Percentiles rank a stretch among this genome's conserved stretches.
phyloP scores from a whole-genome alignment of 1,140 invertebrate species.

The Dinoponera quadriceps region DNA sequence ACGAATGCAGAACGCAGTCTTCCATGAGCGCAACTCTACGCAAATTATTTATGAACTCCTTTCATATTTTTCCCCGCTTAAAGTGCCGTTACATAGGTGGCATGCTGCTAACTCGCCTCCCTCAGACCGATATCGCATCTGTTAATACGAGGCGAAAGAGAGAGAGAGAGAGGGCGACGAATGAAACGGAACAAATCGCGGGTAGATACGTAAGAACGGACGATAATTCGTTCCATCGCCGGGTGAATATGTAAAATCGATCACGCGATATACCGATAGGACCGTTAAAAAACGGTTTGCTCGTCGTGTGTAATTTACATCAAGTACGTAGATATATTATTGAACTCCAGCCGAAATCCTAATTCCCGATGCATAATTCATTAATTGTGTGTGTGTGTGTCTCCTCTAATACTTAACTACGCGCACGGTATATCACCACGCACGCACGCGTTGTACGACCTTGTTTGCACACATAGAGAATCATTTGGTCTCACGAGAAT shows the following conservation, averaged over 20 bases:
- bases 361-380: constrained; percentile 10
- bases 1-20: constrained; percentile 59
- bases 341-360: too few species aligned
- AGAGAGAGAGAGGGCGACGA: not conserved
- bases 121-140: constrained; percentile 9
- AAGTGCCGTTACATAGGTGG: constrained; percentile 54
- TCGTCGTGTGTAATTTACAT: not conserved
- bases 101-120: constrained; percentile 22
- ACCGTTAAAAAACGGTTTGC: too few species aligned
- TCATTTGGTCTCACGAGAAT: constrained; percentile 40
- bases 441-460: not conserved
- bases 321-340: not conserved
- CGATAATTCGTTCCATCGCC: too few species aligned
- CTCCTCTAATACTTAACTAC: constrained; percentile 11
- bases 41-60: constrained; percentile 84
- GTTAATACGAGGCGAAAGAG: not conserved
- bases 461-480: constrained; percentile 33
- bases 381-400: constrained; percentile 13
- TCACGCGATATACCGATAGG: too few species aligned
- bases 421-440: constrained; percentile 9
- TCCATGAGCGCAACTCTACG: constrained; percentile 72
- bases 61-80: constrained; percentile 78
- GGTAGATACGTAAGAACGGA: not conserved
- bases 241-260: too few species aligned
- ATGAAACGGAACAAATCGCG: not conserved